Base-by-base conservation (phyloP, 2,888 invertebrate genomes). In the Hedya salicella region DNA sequence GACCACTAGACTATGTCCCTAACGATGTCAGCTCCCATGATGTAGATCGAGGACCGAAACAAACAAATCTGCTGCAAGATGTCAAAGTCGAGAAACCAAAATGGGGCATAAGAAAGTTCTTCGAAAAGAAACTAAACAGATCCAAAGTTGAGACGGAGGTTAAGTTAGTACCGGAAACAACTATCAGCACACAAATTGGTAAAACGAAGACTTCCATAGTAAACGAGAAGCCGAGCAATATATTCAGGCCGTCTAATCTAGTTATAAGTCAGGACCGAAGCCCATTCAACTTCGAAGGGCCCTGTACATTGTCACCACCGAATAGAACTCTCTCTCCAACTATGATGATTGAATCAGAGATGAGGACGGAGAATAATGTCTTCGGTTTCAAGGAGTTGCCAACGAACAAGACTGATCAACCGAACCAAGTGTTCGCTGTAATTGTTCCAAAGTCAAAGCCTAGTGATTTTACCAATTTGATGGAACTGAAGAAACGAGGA, bases 1-100 rank as follows among this genome's bases (percentile, higher is more conserved):
- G 90, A 66, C 91, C 91, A 0, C 50, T 92, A 5, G 95, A 96
- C 0, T 96, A 95, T 75, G 93, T 96, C 0, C 96, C 95, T 73
- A 96, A 96, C 77, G 95, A 95, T 59, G 96, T 96, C 21, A 94
- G 93, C 63, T 75, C 82, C 16, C 74, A 85, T 44, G 83, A 87
- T 11, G 73, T 78, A 0, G 85, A 86, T 46, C 74, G 87, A 70
- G 82, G 83, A 67, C 88, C 86, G 53, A 86, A 93, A 82, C 80
- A 92, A 74, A 87, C 93, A 0, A 84, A 94, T 76, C 59, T 89
- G 50, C 78, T 89, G 14, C 82, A 93, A 72, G 82, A 89, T 53
- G 71, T 87, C 0, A 84, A 83, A 69, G 69, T 87, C 0, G 85
- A 88, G 44, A 89, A 89, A 70, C 83, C 88, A 0, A 89, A 85